Conservation (phyloP, 2,113 vertebrate genomes). For the Ginglymostoma cirratum region DNA sequence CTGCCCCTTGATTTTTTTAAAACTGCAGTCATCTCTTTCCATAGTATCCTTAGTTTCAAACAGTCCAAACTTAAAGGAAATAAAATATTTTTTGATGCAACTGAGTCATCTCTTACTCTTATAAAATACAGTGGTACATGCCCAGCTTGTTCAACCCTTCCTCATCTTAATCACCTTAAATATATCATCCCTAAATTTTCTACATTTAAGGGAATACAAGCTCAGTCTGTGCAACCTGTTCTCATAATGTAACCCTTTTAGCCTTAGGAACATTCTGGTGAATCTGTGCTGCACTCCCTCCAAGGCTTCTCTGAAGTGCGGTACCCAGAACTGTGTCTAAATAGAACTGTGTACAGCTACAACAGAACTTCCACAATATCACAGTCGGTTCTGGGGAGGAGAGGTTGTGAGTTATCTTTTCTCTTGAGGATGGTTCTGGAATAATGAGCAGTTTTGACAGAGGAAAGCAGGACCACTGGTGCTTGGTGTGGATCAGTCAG, state of each 20-base stretch:
- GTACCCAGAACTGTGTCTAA: neutral
- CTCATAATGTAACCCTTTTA: neutral
- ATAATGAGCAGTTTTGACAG: neutral
- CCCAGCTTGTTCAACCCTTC: neutral
- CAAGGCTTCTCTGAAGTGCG: neutral
- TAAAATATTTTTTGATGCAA: neutral
- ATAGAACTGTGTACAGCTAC: neutral
- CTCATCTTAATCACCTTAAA: neutral
- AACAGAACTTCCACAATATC: neutral
- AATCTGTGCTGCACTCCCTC: neutral
- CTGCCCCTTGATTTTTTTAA: too few relatives aligned
- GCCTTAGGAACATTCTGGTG: neutral
- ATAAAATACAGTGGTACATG: too few relatives aligned
- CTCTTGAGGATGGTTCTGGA: neutral
- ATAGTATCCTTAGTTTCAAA: too few relatives aligned
- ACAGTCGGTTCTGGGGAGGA: neutral
- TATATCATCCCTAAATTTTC: neutral
- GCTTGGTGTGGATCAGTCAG: neutral
- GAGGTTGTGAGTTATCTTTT: neutral
- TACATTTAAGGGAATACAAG: too few relatives aligned
- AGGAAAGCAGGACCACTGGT: neutral
- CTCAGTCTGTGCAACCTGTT: too few relatives aligned
- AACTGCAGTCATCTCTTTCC: too few relatives aligned
- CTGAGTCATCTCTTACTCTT: neutral
- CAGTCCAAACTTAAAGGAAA: too few relatives aligned